phyloP scores from a whole-genome alignment of 1,140 invertebrate genomes.

The Batillaria attramentaria region DNA sequence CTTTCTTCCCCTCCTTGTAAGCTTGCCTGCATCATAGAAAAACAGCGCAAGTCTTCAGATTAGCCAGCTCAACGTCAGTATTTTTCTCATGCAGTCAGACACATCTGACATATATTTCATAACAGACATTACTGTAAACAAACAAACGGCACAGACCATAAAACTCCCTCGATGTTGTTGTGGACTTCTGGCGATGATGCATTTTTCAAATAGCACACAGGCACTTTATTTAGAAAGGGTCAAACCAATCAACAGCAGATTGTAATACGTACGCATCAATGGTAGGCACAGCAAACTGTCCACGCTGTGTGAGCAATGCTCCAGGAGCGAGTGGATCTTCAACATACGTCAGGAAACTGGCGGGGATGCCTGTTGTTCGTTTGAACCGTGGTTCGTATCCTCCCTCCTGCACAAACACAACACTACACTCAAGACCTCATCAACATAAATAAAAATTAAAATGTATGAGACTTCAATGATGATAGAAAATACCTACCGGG shows the following conservation, averaged over 20 bases:
- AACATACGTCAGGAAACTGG: constrained; percentile 90
- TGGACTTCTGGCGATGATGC: too few relatives aligned
- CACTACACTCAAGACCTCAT: neutral
- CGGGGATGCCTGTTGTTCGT: constrained; percentile 90
- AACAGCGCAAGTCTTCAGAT: too few relatives aligned
- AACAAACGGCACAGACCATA: too few relatives aligned
- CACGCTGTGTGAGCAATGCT: constrained; percentile 93
- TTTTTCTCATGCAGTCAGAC: too few relatives aligned
- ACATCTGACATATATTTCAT: too few relatives aligned
- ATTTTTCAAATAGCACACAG: too few relatives aligned
- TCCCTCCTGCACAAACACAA: constrained; percentile 31
- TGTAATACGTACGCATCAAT: constrained; percentile 86
- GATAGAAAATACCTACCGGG: neutral
- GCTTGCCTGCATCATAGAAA: constrained; percentile 77
- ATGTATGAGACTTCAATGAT: constrained; percentile 1
- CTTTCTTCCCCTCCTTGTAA: constrained; percentile 82
- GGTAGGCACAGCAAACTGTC: constrained; percentile 91
- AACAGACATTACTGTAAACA: too few relatives aligned
- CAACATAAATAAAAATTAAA: neutral
- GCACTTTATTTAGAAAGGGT: too few relatives aligned
- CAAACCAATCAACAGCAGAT: constrained; percentile 19
- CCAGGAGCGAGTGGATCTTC: constrained; percentile 91
- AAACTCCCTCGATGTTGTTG: too few relatives aligned
- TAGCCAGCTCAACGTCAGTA: too few relatives aligned
- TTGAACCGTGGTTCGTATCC: constrained; percentile 46